Base-by-base conservation (phyloP, 2,113 vertebrate genomes). In the Brevimyrus niger region DNA sequence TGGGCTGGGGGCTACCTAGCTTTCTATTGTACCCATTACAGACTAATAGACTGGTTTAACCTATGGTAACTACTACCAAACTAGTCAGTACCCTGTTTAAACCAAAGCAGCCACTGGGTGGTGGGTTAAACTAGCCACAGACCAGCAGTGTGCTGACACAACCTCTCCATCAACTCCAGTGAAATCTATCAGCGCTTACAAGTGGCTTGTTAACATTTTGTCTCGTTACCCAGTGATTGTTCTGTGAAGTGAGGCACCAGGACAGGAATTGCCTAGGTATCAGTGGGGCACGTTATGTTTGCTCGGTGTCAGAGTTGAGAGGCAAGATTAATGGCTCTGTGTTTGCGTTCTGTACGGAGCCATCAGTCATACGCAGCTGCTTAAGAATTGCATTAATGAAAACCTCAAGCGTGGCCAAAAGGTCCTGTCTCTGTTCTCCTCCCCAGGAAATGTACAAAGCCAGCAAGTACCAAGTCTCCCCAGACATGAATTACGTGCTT, bases 391-490 rank as follows among this genome's bases (percentile, higher is more conserved):
- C 55, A 94, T 92, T 92, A 93, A 93, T 94, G 92, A 88, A 90
- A 94, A 91, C 88, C 90, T 9, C 91, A 91, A 51, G 92, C 92
- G 17, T 92, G 91, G 89, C 92, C 91, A 89, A 91, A 69, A 93
- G 84, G 86, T 91, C 89, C 94, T 85, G 90, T 94, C 89, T 91
- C 90, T 91, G 84, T 38, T 87, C 38, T 65, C 21, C 38, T 51
- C 91, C 92, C 91, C 69, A 99, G 98, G 97, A 97, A 90, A 98
- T 97, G 90, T 96, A 99, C 92, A 97, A 97, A 94, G 98, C 97
- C 90, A 95, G 97, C 95, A 96, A 96, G 91, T 99, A 98, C 0
- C 97, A 98, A 91, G 96, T 99, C 35, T 99, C 98, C 87, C 97
- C 98, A 6, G 98, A 99, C 91, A 94, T 95, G 95, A 97, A 97